A percentile compares a stretch with the other conserved stretches of the same genome.
phyloP scores from a whole-genome alignment of 2,888 invertebrate genomes.

The Drosophila histrio region DNA sequence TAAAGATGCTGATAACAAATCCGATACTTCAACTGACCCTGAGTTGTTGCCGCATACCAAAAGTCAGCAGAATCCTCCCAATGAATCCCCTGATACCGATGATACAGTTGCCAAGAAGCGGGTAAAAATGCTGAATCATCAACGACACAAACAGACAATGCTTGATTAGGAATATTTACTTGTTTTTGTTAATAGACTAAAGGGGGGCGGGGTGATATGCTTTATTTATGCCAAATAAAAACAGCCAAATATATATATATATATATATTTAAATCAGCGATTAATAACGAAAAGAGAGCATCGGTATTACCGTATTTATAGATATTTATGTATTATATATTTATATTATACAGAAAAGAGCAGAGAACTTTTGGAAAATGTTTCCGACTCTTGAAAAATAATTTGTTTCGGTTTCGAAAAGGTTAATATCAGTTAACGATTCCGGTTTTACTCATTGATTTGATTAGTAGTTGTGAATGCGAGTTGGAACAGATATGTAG shows the following conservation, averaged over 20 bases:
- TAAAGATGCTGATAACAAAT: neutral
- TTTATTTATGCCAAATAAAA: constrained; percentile 7
- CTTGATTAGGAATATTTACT: constrained; percentile 15
- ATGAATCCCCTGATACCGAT: neutral
- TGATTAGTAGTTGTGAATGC: too few species aligned
- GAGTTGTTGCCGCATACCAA: constrained; percentile 7
- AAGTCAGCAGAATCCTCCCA: neutral
- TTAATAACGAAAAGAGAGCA: too few species aligned
- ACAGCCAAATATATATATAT: neutral
- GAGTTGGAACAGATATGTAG: constrained; percentile 27
- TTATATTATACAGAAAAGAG: too few species aligned
- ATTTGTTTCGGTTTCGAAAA: too few species aligned
- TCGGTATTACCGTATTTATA: too few species aligned
- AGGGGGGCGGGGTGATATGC: neutral
- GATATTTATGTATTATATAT: too few species aligned
- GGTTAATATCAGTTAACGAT: too few species aligned
- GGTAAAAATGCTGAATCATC: constrained; percentile 46
- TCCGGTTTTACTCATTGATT: too few species aligned
- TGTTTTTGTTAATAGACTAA: constrained; percentile 1
- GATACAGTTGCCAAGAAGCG: constrained; percentile 48
- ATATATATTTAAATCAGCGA: too few species aligned
- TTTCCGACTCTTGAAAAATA: too few species aligned
- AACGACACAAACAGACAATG: constrained; percentile 15
- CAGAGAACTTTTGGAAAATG: too few species aligned
- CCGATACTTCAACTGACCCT: neutral